Evolutionary conservation across 2,888 invertebrate genomes (phyloP).

Genomic region (Drosophila aldrichi): DNA sequence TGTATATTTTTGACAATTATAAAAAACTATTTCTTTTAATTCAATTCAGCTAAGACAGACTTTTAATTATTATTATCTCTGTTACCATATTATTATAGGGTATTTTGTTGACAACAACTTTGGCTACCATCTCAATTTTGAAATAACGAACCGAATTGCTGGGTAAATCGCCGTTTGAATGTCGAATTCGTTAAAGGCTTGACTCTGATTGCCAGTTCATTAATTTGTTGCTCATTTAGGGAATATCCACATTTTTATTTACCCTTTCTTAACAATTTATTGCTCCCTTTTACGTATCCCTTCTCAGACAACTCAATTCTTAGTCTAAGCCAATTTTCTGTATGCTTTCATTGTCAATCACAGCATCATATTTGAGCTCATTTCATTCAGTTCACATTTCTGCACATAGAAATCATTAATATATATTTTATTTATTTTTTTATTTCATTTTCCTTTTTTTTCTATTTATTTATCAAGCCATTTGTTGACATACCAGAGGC

Average conservation of each 20-base stretch:
- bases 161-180: conserved; percentile 29
- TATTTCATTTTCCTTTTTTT: neutral
- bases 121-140: neutral
- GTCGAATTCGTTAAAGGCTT: conserved; percentile 38
- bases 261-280: too few relatives aligned
- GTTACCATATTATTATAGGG: conserved; percentile 1
- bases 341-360: neutral
- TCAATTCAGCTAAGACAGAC: too few relatives aligned
- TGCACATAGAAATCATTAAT: conserved; percentile 57
- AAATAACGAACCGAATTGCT: conserved; percentile 38
- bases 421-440: conserved; percentile 41
- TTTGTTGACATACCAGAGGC: conserved; percentile 58
- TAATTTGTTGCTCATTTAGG: conserved; percentile 33
- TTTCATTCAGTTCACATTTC: conserved; percentile 27
- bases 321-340: neutral
- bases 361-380: conserved; percentile 18
- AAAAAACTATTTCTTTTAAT: too few relatives aligned
- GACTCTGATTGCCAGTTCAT: conserved; percentile 39
- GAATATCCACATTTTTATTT: neutral
- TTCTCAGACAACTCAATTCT: neutral
- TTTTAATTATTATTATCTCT: too few relatives aligned
- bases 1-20: too few relatives aligned
- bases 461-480: conserved; percentile 32
- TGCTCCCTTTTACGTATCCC: neutral
- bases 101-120: neutral